Evolutionary conservation across 2,113 vertebrate genomes (phyloP).

Genomic region (Amblyornis subalaris): DNA sequence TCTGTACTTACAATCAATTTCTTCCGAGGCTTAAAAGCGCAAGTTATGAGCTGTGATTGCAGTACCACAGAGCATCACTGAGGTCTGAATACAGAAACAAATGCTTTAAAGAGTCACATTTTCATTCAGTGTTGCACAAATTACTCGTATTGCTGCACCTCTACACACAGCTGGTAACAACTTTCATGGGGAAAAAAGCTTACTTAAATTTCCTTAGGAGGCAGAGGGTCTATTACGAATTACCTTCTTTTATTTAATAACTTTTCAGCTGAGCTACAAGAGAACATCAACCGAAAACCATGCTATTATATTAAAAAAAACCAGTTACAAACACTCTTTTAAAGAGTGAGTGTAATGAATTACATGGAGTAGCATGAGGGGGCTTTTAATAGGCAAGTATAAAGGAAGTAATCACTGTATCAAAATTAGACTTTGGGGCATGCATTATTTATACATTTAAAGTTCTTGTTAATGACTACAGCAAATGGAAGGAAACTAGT

Average conservation of each 20-base stretch:
- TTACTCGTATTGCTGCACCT: neutral
- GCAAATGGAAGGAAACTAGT: neutral
- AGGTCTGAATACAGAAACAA: neutral
- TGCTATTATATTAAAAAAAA: neutral
- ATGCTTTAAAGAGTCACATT: neutral
- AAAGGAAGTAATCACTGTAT: neutral
- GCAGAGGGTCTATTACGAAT: neutral
- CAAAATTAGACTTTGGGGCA: constrained; percentile 10
- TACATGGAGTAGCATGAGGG: neutral
- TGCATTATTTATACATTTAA: neutral
- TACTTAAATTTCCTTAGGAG: neutral
- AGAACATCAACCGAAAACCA: neutral
- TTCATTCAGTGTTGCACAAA: neutral
- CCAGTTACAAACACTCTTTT: neutral
- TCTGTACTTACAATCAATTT: neutral
- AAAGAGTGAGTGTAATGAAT: neutral
- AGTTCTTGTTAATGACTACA: neutral
- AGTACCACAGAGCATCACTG: neutral
- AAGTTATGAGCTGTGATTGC: neutral
- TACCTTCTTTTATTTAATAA: neutral
- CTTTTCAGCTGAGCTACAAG: neutral
- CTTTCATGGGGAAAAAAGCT: neutral
- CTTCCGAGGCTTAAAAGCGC: neutral
- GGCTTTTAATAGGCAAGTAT: neutral
- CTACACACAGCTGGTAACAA: neutral